Conservation (phyloP, 1,140 invertebrate genomes). For the Drosophila hydei region DNA sequence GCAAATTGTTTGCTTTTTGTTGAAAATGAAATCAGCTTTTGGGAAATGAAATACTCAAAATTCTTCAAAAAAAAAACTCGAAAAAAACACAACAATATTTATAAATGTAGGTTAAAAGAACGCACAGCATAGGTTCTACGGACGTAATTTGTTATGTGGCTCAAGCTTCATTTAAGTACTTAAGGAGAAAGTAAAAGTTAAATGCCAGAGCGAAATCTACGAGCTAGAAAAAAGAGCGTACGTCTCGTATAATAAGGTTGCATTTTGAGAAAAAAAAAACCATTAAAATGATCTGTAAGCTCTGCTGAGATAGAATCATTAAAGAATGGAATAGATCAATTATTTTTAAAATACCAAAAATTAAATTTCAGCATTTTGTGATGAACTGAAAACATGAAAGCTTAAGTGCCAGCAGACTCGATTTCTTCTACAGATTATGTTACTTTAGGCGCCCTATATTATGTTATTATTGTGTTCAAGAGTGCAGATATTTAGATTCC, state of each 20-base stretch:
- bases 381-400: no score
- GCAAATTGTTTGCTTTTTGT: slow-evolving; percentile 65
- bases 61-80: slow-evolving; percentile 11
- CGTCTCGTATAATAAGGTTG: slow-evolving; percentile 5
- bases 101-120: slow-evolving; percentile 38
- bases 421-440: no score
- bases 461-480: no score
- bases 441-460: no score
- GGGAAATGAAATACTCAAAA: slow-evolving; percentile 35
- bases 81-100: not conserved
- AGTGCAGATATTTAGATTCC: no score
- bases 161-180: slow-evolving; percentile 29
- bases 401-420: no score
- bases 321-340: not conserved
- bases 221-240: slow-evolving; percentile 3
- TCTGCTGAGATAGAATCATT: not conserved
- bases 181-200: slow-evolving; percentile 47
- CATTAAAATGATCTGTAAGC: not conserved
- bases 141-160: slow-evolving; percentile 46
- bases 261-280: not conserved
- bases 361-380: not conserved
- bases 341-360: not conserved
- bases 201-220: slow-evolving; percentile 18
- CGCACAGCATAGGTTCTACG: slow-evolving; percentile 24
- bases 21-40: slow-evolving; percentile 63